Evolutionary conservation across 2,797 vertebrate species (phyloP).

Genomic region (Aratinga solstitialis): DNA sequence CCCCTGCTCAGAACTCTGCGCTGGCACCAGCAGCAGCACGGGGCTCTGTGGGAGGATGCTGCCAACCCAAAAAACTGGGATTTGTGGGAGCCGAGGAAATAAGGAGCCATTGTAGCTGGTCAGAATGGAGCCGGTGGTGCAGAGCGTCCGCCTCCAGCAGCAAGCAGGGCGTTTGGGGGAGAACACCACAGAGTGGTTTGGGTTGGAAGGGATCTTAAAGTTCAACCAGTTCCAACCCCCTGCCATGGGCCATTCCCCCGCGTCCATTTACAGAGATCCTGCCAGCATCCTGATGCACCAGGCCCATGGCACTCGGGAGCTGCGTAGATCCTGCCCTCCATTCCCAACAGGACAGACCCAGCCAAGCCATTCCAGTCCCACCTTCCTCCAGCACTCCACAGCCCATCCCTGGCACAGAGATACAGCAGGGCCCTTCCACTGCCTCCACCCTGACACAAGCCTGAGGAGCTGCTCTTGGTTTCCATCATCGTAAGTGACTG

Average conservation of each 20-base stretch:
- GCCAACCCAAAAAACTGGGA: neutral
- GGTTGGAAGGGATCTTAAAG: neutral
- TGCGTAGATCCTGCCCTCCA: neutral
- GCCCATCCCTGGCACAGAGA: neutral
- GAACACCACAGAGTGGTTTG: rapidly evolving
- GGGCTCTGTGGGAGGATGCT: neutral
- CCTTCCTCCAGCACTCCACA: neutral
- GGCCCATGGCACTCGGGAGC: rapidly evolving
- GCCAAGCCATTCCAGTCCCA: rapidly evolving
- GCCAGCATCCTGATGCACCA: rapidly evolving
- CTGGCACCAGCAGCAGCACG: rapidly evolving
- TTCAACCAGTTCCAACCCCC: neutral
- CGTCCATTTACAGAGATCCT: neutral
- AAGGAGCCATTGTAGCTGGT: neutral
- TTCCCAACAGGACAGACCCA: rapidly evolving
- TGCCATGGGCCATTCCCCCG: neutral
- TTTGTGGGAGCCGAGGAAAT: neutral
- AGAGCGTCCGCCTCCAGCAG: neutral
- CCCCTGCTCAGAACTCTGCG: neutral
- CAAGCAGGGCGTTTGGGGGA: neutral
- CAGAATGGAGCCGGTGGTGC: rapidly evolving
- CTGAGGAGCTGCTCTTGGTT: neutral
- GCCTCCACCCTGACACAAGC: neutral
- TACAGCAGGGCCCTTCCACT: neutral
- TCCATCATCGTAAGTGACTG: rapidly evolving